Base-by-base conservation (phyloP, 2,797 vertebrate species). In the Discoglossus pictus region DNA sequence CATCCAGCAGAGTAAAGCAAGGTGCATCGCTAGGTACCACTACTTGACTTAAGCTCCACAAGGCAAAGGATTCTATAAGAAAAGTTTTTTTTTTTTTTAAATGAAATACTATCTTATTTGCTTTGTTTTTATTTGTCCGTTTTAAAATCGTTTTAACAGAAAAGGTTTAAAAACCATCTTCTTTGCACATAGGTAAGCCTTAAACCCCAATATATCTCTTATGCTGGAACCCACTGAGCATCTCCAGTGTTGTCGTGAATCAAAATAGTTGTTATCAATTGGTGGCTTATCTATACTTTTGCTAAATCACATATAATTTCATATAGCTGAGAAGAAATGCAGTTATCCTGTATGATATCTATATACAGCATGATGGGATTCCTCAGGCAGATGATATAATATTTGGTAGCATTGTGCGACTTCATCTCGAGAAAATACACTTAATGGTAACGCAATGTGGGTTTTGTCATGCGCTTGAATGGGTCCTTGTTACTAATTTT, bases 401-500 rank as follows among this genome's bases (percentile, higher is more conserved):
- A 77, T 84, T 78, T 80, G 79, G 79, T 80, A 80, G 78, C 75
- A 78, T 61, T 62, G 73, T 82, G 77, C 72, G 73, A 77, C 79
- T 84, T 78, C 75, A 81, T 79, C 82, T 81, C 76, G 68, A 68
- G 71, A 67, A 65, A 65, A 74, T 3, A 79, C 53, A 73, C 79
- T 86, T 83, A 80, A 75, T 79, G 83, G 75, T 86, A 89, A 85
- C n/a, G 40, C 79, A 78, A 74, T 65, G 78, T 79, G 82, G n/a
- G 85, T 84, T 80, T 56, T 81, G 83, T 87, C 83, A 88, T 88
- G 87, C 86, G 74, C 81, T 88, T 83, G 75, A 70, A 71, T 74
- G 69, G 74, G n/a, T n/a, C n/a, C n/a, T n/a, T n/a, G n/a, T n/a
- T n/a, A n/a, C 77, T 81, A 69, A 77, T 86, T 80, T 80, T 84